Conservation (phyloP, 1,140 invertebrate species). For the Xylocopa sonorina region DNA sequence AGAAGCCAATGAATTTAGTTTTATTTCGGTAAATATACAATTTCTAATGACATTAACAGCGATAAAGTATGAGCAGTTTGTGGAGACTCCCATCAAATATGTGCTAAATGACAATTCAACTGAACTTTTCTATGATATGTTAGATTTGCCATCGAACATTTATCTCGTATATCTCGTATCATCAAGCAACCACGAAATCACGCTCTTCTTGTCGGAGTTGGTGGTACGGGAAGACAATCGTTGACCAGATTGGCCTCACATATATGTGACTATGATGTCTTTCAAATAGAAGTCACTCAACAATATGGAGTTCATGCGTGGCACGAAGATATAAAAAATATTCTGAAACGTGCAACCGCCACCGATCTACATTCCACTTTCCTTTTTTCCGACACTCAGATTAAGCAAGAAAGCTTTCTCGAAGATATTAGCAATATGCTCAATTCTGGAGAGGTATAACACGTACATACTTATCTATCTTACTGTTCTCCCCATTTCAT, state of each 20-base stretch:
- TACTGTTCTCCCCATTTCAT: not conserved
- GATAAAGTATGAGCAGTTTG: too few relatives aligned
- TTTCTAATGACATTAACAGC: not conserved
- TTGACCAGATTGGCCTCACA: slow-evolving; percentile 94
- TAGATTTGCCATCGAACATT: slow-evolving; percentile 96
- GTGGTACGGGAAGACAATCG: slow-evolving; percentile 96
- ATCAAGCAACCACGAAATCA: slow-evolving; percentile 95
- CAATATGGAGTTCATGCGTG: slow-evolving; percentile 92
- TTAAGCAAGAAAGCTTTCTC: slow-evolving; percentile 96
- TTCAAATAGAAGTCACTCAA: slow-evolving; percentile 95
- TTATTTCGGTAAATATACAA: slow-evolving; percentile 89
- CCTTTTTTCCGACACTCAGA: slow-evolving; percentile 94
- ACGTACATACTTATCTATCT: not conserved
- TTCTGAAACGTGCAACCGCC: slow-evolving; percentile 90
- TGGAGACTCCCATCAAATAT: too few relatives aligned
- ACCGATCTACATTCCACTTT: slow-evolving; percentile 95
- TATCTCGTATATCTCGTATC: slow-evolving; percentile 95
- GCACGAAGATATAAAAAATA: slow-evolving; percentile 94
- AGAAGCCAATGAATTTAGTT: slow-evolving; percentile 98
- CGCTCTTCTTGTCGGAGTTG: slow-evolving; percentile 93
- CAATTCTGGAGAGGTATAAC: slow-evolving; percentile 92
- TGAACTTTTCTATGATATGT: too few relatives aligned
- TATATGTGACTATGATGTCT: slow-evolving; percentile 96
- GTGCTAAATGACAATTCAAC: too few relatives aligned
- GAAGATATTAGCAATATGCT: slow-evolving; percentile 97